Evolutionary conservation across 2,888 invertebrate species (phyloP), one percentile per base, ranked within the genome.

Genomic region (Parasteatoda lunata): DNA sequence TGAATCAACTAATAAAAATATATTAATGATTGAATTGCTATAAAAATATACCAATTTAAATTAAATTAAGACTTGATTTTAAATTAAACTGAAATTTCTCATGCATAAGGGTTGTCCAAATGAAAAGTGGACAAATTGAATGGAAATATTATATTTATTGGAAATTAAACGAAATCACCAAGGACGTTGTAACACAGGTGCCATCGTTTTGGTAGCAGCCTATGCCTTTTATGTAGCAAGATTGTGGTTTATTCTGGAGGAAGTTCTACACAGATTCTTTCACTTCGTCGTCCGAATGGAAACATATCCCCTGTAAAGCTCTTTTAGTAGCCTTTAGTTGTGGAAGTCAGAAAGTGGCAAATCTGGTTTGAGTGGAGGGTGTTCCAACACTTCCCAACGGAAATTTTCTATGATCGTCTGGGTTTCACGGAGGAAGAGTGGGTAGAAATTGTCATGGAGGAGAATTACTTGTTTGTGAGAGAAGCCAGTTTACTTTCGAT

Each of bases 391-490:
- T 73, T 54, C 54, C 54, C 73, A 73, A 73, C 0, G 54, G 59
- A 73, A 73, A n/a, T 73, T 73, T 6, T 73, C 1, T 30, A 30
- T 30, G 30, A 30, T 30, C 30, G 30, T 30, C 30, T 30, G 30
- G 30, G 30, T 30, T 73, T 73, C 54, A 73, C 8, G 15, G 9
- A 11, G 52, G 52, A 73, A 5, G 73, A 0, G 52, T 48, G 73
- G 52, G 8, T 9, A 15, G 54, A 9, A 15, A 73, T 73, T 73
- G 59, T 54, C 30, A 2, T 73, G 51, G 54, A 1, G 30, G 52
- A 73, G 73, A 15, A 73, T 73, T 9, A 73, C 52, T 73, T 73
- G 52, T 51, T 51, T 30, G 30, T 30, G 30, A 30, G 30, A 30
- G 30, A 30, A 30, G 30, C 1, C 30, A 0, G 30, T 30, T 30